These are phyloP conservation scores for Neodiprion pinetum DNA, from an alignment of 1,140 invertebrate species.

Conservation along the genomic window DNA sequence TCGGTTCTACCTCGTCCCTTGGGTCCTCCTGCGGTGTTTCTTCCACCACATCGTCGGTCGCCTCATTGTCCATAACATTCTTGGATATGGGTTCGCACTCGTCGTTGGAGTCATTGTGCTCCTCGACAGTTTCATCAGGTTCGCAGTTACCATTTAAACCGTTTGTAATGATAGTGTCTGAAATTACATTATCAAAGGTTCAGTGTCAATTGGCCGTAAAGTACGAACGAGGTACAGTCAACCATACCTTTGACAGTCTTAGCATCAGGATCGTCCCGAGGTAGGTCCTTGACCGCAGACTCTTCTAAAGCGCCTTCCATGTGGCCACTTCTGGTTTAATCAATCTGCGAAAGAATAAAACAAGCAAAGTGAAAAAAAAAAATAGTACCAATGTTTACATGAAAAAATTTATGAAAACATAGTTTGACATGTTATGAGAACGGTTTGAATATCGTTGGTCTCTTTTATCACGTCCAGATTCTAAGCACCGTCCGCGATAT, in stretches of 20 bases:
- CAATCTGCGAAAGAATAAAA: slow-evolving; percentile 39
- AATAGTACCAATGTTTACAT: too few relatives aligned
- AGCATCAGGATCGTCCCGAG: slow-evolving; percentile 42
- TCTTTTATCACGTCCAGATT: neutral
- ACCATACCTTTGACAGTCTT: slow-evolving; percentile 48
- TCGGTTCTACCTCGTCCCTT: slow-evolving; percentile 31
- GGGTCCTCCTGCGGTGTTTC: slow-evolving; percentile 27
- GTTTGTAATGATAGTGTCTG: slow-evolving; percentile 54
- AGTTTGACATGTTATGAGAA: neutral
- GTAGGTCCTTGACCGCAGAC: slow-evolving; percentile 53
- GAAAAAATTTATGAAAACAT: slow-evolving; percentile 1
- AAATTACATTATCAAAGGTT: slow-evolving; percentile 6
- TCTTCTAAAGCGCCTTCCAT: slow-evolving; percentile 60
- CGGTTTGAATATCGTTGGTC: too few relatives aligned
- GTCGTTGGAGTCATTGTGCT: slow-evolving; percentile 36
- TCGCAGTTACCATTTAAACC: slow-evolving; percentile 55
- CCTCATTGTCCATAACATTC: slow-evolving; percentile 22
- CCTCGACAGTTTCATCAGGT: slow-evolving; percentile 44
- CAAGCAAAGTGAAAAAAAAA: neutral
- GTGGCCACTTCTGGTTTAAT: slow-evolving; percentile 44
- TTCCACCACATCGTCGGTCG: slow-evolving; percentile 25
- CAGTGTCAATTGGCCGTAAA: too few relatives aligned
- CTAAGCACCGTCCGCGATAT: neutral
- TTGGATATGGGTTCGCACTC: slow-evolving; percentile 22
- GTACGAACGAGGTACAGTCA: too few relatives aligned